phyloP scores from a whole-genome alignment of 2,888 invertebrate species.

The Calephelis perditalis region DNA sequence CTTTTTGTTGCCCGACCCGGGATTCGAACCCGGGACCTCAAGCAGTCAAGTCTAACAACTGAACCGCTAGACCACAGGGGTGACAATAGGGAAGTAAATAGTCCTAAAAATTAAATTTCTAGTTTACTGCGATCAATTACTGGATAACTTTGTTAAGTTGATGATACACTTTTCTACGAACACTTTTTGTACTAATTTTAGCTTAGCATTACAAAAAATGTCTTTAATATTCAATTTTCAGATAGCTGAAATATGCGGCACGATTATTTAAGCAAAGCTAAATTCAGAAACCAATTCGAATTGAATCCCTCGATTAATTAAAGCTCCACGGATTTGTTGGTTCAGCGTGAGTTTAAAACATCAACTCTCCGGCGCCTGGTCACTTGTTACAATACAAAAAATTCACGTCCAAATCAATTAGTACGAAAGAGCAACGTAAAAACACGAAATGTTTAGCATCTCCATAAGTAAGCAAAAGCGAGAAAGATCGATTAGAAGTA shows the following conservation, averaged over 20 bases:
- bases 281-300: slow-evolving; percentile 4
- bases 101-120: too few relatives aligned
- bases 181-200: too few relatives aligned
- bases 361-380: not conserved
- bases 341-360: not conserved
- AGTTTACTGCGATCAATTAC: too few relatives aligned
- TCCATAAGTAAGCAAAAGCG: slow-evolving; percentile 32
- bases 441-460: slow-evolving; percentile 23
- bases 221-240: too few relatives aligned
- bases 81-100: too few relatives aligned
- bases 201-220: too few relatives aligned
- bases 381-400: not conserved
- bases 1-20: too few relatives aligned
- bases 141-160: too few relatives aligned
- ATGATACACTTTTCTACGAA: fast-evolving
- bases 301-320: slow-evolving; percentile 6
- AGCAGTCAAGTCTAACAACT: too few relatives aligned
- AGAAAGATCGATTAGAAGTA: slow-evolving; percentile 58
- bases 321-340: slow-evolving; percentile 1
- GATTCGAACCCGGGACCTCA: too few relatives aligned
- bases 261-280: not conserved
- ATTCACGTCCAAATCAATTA: not conserved
- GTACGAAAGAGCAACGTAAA: not conserved
- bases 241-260: slow-evolving; percentile 39
- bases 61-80: too few relatives aligned